Percentiles rank a stretch among this genome's conserved stretches.
These are phyloP conservation scores for Brienomyrus longianalis DNA, from an alignment of 2,113 vertebrate genomes.

Conservation along the genomic window DNA sequence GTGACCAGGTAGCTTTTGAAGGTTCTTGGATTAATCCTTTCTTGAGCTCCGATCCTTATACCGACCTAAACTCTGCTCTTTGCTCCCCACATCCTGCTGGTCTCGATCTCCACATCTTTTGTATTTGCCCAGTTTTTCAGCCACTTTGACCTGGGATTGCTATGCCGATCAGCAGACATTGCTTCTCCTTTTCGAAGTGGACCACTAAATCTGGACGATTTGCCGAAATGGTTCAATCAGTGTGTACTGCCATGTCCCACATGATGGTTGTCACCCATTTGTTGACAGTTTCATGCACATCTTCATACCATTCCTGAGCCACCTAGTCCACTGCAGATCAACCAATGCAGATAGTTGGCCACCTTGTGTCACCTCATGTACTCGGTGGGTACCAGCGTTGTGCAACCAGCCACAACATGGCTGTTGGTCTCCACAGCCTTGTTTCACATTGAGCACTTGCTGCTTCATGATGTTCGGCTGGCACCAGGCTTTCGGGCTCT, in stretches of 20 bases:
- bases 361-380: background rate
- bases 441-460: background rate
- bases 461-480: background rate
- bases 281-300: background rate
- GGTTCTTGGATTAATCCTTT: background rate
- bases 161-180: background rate
- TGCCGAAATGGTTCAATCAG: background rate
- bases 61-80: background rate
- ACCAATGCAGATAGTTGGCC: background rate
- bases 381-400: background rate
- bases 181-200: background rate
- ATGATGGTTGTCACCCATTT: background rate
- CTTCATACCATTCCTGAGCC: background rate
- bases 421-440: background rate
- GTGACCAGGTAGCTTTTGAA: background rate
- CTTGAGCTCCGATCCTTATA: background rate
- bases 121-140: background rate
- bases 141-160: background rate
- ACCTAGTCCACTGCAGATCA: background rate
- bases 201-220: background rate
- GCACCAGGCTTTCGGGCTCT: background rate
- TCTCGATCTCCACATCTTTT: background rate
- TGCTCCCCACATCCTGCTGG: background rate
- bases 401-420: background rate
- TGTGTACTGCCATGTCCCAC: background rate